Evolutionary conservation across 1,140 invertebrate genomes (phyloP).

Genomic region (Drepana arcuata): DNA sequence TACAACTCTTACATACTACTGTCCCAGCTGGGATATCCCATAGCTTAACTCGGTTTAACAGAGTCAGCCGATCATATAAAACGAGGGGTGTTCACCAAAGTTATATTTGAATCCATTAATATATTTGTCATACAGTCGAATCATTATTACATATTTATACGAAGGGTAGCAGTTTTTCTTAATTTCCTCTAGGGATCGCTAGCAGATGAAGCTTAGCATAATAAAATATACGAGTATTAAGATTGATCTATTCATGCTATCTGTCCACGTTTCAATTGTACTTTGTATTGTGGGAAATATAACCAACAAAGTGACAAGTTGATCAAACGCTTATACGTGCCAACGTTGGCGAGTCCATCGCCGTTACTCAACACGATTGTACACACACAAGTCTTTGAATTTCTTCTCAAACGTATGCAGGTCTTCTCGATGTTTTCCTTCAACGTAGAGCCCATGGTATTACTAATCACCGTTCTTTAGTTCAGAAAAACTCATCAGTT

Average conservation of each 20-base stretch:
- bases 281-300: not conserved
- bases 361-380: too few relatives aligned
- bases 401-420: too few relatives aligned
- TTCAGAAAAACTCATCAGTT: too few relatives aligned
- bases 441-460: too few relatives aligned
- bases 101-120: constrained; percentile 35
- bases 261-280: not conserved
- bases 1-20: constrained; percentile 1
- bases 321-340: too few relatives aligned
- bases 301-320: not conserved
- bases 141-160: constrained; percentile 18
- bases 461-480: too few relatives aligned
- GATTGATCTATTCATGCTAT: not conserved
- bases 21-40: constrained; percentile 9
- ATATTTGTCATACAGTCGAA: constrained; percentile 28
- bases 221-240: not conserved
- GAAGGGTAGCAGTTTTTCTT: constrained; percentile 6
- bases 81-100: too few relatives aligned
- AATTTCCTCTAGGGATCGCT: constrained; percentile 6
- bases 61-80: constrained; percentile 20
- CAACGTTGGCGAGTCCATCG: too few relatives aligned
- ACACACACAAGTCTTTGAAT: too few relatives aligned
- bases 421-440: too few relatives aligned
- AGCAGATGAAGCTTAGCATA: not conserved
- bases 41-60: constrained; percentile 19